Evolutionary conservation across 2,113 vertebrate species (phyloP).

Genomic region (Pygoscelis adeliae): DNA sequence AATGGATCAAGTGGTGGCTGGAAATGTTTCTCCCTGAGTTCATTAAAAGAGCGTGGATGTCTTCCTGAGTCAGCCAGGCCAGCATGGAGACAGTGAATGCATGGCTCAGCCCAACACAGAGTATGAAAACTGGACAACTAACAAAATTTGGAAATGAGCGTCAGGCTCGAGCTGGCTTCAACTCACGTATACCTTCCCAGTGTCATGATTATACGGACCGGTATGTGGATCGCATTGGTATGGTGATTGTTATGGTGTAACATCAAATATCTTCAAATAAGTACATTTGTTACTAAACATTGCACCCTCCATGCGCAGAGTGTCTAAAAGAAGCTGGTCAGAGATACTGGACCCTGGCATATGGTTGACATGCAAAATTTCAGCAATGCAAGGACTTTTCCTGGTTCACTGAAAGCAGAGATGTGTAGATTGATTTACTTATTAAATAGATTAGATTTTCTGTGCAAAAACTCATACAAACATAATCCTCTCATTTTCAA

Average conservation of each 20-base stretch:
- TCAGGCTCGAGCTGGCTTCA: background rate
- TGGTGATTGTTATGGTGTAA: background rate
- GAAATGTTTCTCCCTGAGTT: background rate
- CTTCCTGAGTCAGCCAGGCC: background rate
- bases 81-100: background rate
- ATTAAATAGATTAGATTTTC: background rate
- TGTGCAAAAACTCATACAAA: background rate
- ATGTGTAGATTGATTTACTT: background rate
- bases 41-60: background rate
- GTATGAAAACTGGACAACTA: background rate
- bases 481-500: background rate
- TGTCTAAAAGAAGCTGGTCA: background rate
- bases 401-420: background rate
- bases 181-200: background rate
- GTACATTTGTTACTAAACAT: background rate
- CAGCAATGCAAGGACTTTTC: background rate
- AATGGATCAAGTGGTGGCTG: background rate
- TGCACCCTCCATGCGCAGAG: fast-evolving
- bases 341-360: background rate
- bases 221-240: background rate
- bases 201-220: fast-evolving
- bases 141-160: background rate
- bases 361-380: background rate
- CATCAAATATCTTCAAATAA: background rate
- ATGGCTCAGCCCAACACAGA: background rate